Percentiles rank a stretch among this genome's conserved stretches.
phyloP scores from a whole-genome alignment of 2,888 invertebrate genomes.

The Coenonympha glycerion region DNA sequence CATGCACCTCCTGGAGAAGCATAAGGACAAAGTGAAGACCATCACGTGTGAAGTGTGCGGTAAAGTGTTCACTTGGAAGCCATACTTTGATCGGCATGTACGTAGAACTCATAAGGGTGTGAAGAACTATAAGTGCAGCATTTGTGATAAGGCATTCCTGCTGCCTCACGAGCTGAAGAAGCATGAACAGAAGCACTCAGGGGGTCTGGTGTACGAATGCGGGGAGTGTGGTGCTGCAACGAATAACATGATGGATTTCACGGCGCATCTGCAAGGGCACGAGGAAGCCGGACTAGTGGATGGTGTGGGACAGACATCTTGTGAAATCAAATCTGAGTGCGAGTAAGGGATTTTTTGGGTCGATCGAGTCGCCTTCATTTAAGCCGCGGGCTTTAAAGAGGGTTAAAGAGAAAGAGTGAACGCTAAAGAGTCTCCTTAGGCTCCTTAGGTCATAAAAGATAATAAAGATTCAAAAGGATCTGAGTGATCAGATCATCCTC shows the following conservation, averaged over 20 bases:
- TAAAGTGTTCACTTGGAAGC: slow-evolving; percentile 54
- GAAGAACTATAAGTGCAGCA: slow-evolving; percentile 38
- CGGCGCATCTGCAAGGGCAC: background rate
- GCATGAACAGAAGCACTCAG: slow-evolving; percentile 35
- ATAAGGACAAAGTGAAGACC: slow-evolving; percentile 39
- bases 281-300: background rate
- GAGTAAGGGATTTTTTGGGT: no score
- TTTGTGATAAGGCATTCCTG: slow-evolving; percentile 35
- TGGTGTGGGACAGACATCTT: no score
- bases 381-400: no score
- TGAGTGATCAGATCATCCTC: no score
- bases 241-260: background rate
- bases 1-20: slow-evolving; percentile 38
- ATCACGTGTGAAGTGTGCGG: slow-evolving; percentile 50
- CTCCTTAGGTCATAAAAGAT: no score
- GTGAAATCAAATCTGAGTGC: no score
- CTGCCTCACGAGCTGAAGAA: slow-evolving; percentile 32
- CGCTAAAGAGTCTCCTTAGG: no score
- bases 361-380: no score
- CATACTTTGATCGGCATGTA: slow-evolving; percentile 57
- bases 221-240: background rate
- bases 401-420: no score
- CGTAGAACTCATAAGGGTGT: slow-evolving; percentile 46
- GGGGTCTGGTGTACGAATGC: slow-evolving; percentile 38
- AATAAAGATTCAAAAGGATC: no score